Conservation (phyloP, 2,888 invertebrate species). For the Tribolium freemani region DNA sequence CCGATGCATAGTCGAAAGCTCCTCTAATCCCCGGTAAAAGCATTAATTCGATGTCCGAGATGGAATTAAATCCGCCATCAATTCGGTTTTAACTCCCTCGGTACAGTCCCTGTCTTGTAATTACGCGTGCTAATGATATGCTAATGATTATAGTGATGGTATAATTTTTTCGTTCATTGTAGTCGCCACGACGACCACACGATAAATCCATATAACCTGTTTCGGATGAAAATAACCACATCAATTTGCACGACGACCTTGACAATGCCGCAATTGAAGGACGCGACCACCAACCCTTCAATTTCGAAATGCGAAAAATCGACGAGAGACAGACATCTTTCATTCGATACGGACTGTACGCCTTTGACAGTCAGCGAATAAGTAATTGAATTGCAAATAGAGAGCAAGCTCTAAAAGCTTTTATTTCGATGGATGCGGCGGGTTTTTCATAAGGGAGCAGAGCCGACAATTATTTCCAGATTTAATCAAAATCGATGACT, state of each 20-base stretch:
- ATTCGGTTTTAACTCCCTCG: conserved; percentile 8
- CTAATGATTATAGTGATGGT: conserved; percentile 52
- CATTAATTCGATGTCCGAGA: conserved; percentile 32
- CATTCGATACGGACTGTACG: conserved; percentile 18
- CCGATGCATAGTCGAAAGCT: conserved; percentile 1
- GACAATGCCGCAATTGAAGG: conserved; percentile 35
- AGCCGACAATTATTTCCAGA: too few species aligned
- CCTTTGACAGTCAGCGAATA: conserved; percentile 20
- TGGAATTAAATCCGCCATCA: conserved; percentile 27
- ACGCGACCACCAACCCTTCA: conserved; percentile 34
- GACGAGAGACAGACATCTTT: conserved; percentile 17
- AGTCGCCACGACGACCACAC: conserved; percentile 41
- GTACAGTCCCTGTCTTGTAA: neutral
- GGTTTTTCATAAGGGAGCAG: too few species aligned
- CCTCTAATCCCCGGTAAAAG: conserved; percentile 24
- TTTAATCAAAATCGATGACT: too few species aligned
- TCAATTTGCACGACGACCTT: conserved; percentile 38
- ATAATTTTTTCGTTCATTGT: conserved; percentile 50
- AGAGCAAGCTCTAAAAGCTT: conserved; percentile 21
- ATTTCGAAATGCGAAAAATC: conserved; percentile 14
- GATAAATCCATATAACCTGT: conserved; percentile 44
- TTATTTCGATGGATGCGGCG: conserved; percentile 1
- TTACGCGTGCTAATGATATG: conserved; percentile 52
- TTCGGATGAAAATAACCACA: conserved; percentile 13
- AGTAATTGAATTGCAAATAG: conserved; percentile 34